A percentile compares a stretch with the other conserved stretches of the same genome.
These are phyloP conservation scores for Suricata suricatta DNA, from an alignment of 2,113 vertebrate species.

Conservation along the genomic window DNA sequence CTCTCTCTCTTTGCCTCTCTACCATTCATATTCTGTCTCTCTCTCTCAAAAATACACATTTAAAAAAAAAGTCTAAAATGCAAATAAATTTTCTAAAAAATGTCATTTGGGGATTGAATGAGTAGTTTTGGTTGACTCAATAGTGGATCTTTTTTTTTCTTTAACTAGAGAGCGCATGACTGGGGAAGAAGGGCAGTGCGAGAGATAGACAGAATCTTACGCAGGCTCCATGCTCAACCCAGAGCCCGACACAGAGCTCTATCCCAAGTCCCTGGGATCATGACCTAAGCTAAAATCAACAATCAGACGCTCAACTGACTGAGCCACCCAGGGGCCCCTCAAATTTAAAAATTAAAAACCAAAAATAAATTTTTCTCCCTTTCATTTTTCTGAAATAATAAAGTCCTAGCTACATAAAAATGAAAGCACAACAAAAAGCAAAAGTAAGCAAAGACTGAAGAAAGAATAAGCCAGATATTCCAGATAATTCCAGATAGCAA, in stretches of 20 bases:
- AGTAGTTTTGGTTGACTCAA: background rate
- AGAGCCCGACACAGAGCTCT: no score
- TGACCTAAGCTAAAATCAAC: no score
- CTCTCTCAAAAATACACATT: no score
- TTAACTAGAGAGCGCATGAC: no score
- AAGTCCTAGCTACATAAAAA: background rate
- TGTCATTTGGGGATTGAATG: background rate
- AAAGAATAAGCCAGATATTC: background rate
- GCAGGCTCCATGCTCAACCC: no score
- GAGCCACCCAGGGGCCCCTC: background rate
- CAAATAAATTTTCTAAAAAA: slow-evolving; percentile 29
- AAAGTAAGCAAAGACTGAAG: background rate
- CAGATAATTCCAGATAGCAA: background rate
- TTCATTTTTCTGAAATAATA: slow-evolving; percentile 34
- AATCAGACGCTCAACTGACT: no score
- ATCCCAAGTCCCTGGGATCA: no score
- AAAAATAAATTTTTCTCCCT: slow-evolving; percentile 34
- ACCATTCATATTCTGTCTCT: no score
- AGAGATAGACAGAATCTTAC: no score
- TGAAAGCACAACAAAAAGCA: background rate
- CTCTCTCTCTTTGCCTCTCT: no score
- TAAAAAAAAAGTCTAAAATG: background rate
- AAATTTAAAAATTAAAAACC: background rate
- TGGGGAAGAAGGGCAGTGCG: no score
- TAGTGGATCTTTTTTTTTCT: background rate